Base-by-base conservation (phyloP, 23 tunicate species). In the Halocynthia aurantium region DNA sequence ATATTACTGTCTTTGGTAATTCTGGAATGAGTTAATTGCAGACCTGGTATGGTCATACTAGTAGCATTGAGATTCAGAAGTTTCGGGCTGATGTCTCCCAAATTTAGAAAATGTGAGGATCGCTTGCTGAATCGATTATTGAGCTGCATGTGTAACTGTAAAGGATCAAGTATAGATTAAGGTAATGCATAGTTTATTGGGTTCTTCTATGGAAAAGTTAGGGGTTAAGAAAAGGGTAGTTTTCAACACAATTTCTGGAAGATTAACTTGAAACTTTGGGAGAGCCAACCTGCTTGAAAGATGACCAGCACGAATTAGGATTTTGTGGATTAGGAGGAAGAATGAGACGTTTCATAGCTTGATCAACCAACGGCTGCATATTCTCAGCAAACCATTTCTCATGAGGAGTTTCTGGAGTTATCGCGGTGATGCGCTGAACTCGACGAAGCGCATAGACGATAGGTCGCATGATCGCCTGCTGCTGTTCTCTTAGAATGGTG, bases 391-490 rank as follows among this genome's bases (percentile, higher is more conserved):
- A 92, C 91, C 98, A 85, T 18, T 65, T 61, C 65, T 96, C 99
- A 58, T 89, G 96, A 8, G 99, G 97, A 11, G 99, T 96, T 60
- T 96, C 99, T 7, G 99, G 89, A 13, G 71, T 57, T 7, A 86
- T 81, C 54, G 71, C 52, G 7, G 99, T 96, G 77, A 96, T 89
- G 5, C 86, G 74, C 22, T 83, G 84, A 40, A 96, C 91, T 18
- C 88, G 72, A 6, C 81, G 83, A 50, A 96, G 73, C 12, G 99
- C 87, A 83, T 91, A 85, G 6, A 96, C 81, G 57, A 96, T 88
- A 6, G 99, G 99, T 2, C 95, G 81, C 96, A 96, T 89, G 51
- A 89, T 85, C 10, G 99, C 99, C 75, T 94, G 87, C 57, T 84
- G 88, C 55, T 84, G 99, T 70, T 94, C 88, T 6, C 84, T 81